These are phyloP conservation scores for Nannoperca obscura DNA, from an alignment of 2,797 vertebrate species.

Conservation along the genomic window DNA sequence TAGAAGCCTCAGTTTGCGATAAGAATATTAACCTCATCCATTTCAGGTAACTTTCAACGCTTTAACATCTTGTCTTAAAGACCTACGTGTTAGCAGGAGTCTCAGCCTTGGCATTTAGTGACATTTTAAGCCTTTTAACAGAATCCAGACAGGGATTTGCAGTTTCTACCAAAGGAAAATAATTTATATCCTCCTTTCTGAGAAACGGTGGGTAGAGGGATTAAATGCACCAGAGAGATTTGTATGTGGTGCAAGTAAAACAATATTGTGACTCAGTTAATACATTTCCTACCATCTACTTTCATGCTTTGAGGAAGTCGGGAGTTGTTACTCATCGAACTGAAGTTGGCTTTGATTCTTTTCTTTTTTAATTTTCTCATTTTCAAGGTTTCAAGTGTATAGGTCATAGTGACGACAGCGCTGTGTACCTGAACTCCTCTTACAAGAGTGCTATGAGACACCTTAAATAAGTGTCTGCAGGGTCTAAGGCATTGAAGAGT, in stretches of 20 bases:
- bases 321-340: constrained; percentile 71
- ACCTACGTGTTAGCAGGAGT: constrained; percentile 84
- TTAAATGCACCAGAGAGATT: constrained; percentile 85
- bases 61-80: constrained; percentile 88
- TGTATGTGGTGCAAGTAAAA: constrained; percentile 84
- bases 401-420: constrained; percentile 54
- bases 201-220: constrained; percentile 86
- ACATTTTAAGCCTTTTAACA: constrained; percentile 92
- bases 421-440: constrained; percentile 51
- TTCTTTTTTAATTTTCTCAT: constrained; percentile 70
- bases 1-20: constrained; percentile 78
- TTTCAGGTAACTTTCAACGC: constrained; percentile 88
- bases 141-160: constrained; percentile 89
- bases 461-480: constrained; percentile 40
- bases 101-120: constrained; percentile 90
- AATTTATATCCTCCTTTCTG: constrained; percentile 87
- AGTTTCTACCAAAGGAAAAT: constrained; percentile 87
- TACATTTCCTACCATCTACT: constrained; percentile 77
- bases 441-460: constrained; percentile 34
- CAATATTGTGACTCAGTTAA: constrained; percentile 85
- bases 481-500: constrained; percentile 38
- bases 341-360: constrained; percentile 76
- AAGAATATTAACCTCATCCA: constrained; percentile 89
- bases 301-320: constrained; percentile 76
- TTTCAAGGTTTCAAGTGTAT: constrained; percentile 55